Percentiles rank a stretch among this genome's conserved stretches.
Conservation (phyloP, 2,888 invertebrate genomes). For the Lutraria lutraria region DNA sequence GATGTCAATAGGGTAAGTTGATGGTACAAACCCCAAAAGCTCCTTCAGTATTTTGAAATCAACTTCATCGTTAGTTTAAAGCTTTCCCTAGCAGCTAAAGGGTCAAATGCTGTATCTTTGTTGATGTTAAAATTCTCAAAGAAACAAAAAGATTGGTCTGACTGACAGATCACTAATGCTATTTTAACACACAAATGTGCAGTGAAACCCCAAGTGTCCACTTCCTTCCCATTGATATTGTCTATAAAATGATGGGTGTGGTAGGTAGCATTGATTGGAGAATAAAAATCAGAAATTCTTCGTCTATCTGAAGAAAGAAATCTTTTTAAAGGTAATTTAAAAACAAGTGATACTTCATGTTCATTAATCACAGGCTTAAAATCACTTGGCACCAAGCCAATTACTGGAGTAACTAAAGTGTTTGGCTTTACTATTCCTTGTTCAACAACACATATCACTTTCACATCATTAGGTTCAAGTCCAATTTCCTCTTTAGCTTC, state of each 20-base stretch:
- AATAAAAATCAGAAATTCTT: slow-evolving; percentile 26
- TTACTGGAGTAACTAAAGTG: slow-evolving; percentile 80
- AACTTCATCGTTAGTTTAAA: slow-evolving; percentile 30
- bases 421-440: slow-evolving; percentile 76
- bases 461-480: slow-evolving; percentile 76
- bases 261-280: slow-evolving; percentile 22
- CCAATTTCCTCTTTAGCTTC: slow-evolving; percentile 86
- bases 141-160: slow-evolving; percentile 54
- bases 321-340: slow-evolving; percentile 80
- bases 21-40: neutral
- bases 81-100: neutral
- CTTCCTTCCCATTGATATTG: slow-evolving; percentile 64
- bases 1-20: too few relatives aligned
- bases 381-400: slow-evolving; percentile 77
- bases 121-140: slow-evolving; percentile 23
- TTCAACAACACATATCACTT: slow-evolving; percentile 76
- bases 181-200: slow-evolving; percentile 74
- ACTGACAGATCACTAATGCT: slow-evolving; percentile 69
- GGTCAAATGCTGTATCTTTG: slow-evolving; percentile 48
- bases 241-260: slow-evolving; percentile 75
- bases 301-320: slow-evolving; percentile 75
- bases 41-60: slow-evolving; percentile 28
- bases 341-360: slow-evolving; percentile 82
- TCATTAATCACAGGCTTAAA: slow-evolving; percentile 80
- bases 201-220: slow-evolving; percentile 81